A percentile compares a stretch with the other conserved stretches of the same genome.
Conservation (phyloP, 1,140 invertebrate genomes). For the Sitophilus oryzae region DNA sequence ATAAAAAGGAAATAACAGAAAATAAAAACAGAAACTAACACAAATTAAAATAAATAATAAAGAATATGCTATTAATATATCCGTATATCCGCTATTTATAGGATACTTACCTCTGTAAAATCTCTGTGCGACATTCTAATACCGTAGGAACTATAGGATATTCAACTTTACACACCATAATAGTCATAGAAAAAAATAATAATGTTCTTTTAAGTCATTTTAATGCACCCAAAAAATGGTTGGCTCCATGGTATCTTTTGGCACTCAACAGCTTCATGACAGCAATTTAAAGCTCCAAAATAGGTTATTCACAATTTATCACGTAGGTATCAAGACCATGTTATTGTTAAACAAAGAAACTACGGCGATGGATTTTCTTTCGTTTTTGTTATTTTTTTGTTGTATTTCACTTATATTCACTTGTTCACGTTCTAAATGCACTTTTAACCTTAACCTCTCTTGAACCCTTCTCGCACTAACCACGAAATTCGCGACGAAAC, state of each 20-base stretch:
- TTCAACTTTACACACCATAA: slow-evolving; percentile 14
- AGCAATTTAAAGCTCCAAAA: not conserved
- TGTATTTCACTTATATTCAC: slow-evolving; percentile 2
- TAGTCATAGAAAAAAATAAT: not conserved
- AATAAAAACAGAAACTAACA: too few species aligned
- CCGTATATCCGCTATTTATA: slow-evolving; percentile 9
- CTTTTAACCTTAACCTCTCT: slow-evolving; percentile 28
- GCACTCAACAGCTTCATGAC: not conserved
- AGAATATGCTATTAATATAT: too few species aligned
- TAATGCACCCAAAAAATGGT: too few species aligned
- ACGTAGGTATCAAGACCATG: not conserved
- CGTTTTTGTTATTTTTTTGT: slow-evolving; percentile 10
- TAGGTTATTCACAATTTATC: not conserved
- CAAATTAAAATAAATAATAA: too few species aligned
- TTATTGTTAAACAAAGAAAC: not conserved
- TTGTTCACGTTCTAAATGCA: slow-evolving; percentile 16
- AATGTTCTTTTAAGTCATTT: too few species aligned
- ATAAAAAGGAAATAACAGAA: too few species aligned
- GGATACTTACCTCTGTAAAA: slow-evolving; percentile 39
- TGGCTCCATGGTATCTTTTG: too few species aligned
- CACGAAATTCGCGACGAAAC: slow-evolving; percentile 9
- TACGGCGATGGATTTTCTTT: not conserved
- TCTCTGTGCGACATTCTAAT: slow-evolving; percentile 40
- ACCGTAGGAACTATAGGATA: slow-evolving; percentile 2
- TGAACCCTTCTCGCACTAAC: slow-evolving; percentile 15